A percentile compares a stretch with the other conserved stretches of the same genome.
These are phyloP conservation scores for Xiphophorus couchianus DNA, from an alignment of 2,113 vertebrate genomes.

Conservation along the genomic window DNA sequence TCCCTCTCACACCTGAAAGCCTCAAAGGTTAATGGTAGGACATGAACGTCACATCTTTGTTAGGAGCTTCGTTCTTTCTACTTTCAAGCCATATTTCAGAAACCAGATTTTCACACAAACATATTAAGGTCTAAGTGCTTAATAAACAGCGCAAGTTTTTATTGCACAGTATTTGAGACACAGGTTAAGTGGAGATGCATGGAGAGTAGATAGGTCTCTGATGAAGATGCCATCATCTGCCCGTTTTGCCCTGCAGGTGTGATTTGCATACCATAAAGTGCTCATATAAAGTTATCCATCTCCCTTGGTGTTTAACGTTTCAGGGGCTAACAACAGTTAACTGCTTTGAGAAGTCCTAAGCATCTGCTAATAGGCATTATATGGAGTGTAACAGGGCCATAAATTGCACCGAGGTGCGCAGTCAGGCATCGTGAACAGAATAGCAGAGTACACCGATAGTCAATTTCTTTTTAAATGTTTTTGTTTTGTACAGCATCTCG, in stretches of 20 bases:
- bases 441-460: conserved; percentile 33
- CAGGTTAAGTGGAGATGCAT: conserved; percentile 14
- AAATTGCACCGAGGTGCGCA: conserved; percentile 54
- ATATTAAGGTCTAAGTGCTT: conserved; percentile 45
- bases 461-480: conserved; percentile 20
- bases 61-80: conserved; percentile 27
- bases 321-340: conserved; percentile 64
- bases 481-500: conserved; percentile 9
- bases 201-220: conserved; percentile 38
- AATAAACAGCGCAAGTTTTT: conserved; percentile 52
- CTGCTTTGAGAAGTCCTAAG: conserved; percentile 67
- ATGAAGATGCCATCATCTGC: conserved; percentile 42
- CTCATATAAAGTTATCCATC: conserved; percentile 69
- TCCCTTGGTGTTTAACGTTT: conserved; percentile 64
- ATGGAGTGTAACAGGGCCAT: conserved; percentile 71
- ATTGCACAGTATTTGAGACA: conserved; percentile 25
- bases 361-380: conserved; percentile 75
- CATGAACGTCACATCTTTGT: conserved; percentile 27
- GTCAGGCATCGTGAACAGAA: conserved; percentile 52
- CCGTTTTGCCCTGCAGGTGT: conserved; percentile 49
- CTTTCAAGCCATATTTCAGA: conserved; percentile 48
- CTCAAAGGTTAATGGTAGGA: conserved; percentile 11
- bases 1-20: conserved; percentile 19
- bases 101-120: conserved; percentile 50
- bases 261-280: conserved; percentile 48